Evolutionary conservation across 2,113 vertebrate genomes (phyloP), one percentile per base, ranked within the genome.

Genomic region (cattle (Bos taurus)): DNA sequence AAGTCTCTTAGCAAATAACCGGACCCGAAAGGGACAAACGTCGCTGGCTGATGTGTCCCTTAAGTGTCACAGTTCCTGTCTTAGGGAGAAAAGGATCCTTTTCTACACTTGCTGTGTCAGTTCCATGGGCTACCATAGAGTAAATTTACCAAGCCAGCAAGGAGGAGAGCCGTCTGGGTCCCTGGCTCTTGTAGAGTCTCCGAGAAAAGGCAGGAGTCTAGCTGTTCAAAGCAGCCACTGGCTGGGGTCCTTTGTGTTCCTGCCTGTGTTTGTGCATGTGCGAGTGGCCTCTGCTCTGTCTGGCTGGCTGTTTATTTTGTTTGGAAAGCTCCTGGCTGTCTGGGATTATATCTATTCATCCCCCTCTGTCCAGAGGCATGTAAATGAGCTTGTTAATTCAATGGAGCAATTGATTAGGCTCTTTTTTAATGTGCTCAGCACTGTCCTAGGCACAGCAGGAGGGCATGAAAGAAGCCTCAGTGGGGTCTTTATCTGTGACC

Each of bases 381-480:
- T 86, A 96, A 98, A 97, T 98, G 90, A 97, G 94, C 50, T 96
- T 98, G 95, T 98, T 96, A 91, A 97, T 98, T 94, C 97, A 90
- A 82, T 43, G 54, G 36, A 87, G n/a, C 88, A 80, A 94, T 81
- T 59, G 95, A 90, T 96, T n/a, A 92, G 95, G 92, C 92, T 80
- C 56, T 90, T 92, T 97, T 94, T 48, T 54, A 97, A 88, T 96
- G 86, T 96, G 95, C 71, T 86, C 5, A 19, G 80, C 0, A 2
- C 95, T 88, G 90, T 67, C 54, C 36, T 80, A 40, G 62, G 82
- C 96, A 43, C 92, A 33, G 36, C 90, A 80, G 91, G 94, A 82
- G 90, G n/a, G n/a, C 40, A 9, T 67, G 67, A 94, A 91, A 88
- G 78, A 88, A 83, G 26, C 82, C 91, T 52, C 50, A 28, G 54